Conservation (phyloP, 64 coral and sea anemone species). For the Stichodactyla mertensii region DNA sequence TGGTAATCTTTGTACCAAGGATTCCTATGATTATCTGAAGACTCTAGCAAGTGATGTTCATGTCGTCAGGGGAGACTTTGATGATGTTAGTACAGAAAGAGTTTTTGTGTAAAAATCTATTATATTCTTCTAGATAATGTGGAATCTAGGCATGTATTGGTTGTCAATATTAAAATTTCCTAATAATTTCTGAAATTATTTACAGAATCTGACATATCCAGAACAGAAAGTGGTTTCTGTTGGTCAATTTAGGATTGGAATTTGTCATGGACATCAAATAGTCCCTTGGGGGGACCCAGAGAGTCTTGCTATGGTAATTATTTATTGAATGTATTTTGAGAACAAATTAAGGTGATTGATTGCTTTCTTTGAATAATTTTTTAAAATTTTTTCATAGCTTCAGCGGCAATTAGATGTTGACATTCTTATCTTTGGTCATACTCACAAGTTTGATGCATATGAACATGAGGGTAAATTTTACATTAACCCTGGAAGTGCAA, state of each 20-base stretch:
- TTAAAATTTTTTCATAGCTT: constrained; percentile 39
- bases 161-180: too few relatives aligned
- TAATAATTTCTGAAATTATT: background rate
- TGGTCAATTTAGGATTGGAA: constrained; percentile 94
- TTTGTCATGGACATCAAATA: constrained; percentile 99
- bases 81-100: constrained; percentile 63
- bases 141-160: too few relatives aligned
- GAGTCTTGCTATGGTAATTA: constrained; percentile 89
- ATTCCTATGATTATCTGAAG: constrained; percentile 96
- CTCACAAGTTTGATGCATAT: constrained; percentile 99
- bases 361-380: background rate
- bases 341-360: background rate
- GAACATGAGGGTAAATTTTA: constrained; percentile 99
- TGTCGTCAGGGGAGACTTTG: constrained; percentile 96
- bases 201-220: constrained; percentile 92
- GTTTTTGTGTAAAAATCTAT: background rate
- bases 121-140: background rate
- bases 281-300: constrained; percentile 99
- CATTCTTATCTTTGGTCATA: constrained; percentile 96
- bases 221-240: constrained; percentile 99
- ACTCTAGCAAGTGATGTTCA: constrained; percentile 95
- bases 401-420: constrained; percentile 97
- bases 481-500: constrained; percentile 95
- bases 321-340: background rate
- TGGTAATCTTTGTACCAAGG: constrained; percentile 96